Base-by-base conservation (phyloP, 2,113 vertebrate genomes). In the Pterocles orientalis region DNA sequence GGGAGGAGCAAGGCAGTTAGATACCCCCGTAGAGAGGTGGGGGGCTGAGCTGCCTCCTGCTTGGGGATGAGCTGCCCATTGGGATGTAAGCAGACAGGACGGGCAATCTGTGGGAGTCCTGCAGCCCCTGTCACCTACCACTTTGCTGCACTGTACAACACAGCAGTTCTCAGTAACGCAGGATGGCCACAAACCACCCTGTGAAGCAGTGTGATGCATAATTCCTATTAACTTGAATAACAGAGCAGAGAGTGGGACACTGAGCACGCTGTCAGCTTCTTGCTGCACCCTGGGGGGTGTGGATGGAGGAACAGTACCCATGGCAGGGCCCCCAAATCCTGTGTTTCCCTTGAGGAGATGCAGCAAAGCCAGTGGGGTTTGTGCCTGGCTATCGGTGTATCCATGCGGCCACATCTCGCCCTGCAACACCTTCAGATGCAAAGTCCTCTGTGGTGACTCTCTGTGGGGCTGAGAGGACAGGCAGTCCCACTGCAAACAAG, bases 361-460 rank as follows among this genome's bases (percentile, higher is more conserved):
- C 58, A 82, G 71, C 19, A 80, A 53, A 91, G 11, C 29, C 64
- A 16, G 15, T 1, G 1, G 20, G 29, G 21, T 4, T 28, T 9
- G 0, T 7, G 20, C 18, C 14, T 8, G 8, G 24, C 28, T 36
- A 7, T 20, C 0, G 1, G 3, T 18, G 54, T 58, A 29, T 18
- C 57, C 36, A 14, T 2, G 1, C 3, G 0, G 36, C 28, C 11
- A 0, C 0, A 0, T 47, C 23, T 65, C 9, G n/a, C 75, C 51
- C 57, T 33, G 24, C 20, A 6, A 41, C 73, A 18, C 51, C 53
- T 75, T 18, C 61, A 34, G 33, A 21, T 31, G 48, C 25, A 7
- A 51, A 81, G 64, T 41, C 47, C 58, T 11, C 3, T 7, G 14
- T 0, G 4, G 57, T 64, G 7, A 4, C 56, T 34, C 6, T 45